A percentile compares a stretch with the other conserved stretches of the same genome.
Evolutionary conservation across 1,140 invertebrate species (phyloP).

Genomic region (Drosophila repletoides): DNA sequence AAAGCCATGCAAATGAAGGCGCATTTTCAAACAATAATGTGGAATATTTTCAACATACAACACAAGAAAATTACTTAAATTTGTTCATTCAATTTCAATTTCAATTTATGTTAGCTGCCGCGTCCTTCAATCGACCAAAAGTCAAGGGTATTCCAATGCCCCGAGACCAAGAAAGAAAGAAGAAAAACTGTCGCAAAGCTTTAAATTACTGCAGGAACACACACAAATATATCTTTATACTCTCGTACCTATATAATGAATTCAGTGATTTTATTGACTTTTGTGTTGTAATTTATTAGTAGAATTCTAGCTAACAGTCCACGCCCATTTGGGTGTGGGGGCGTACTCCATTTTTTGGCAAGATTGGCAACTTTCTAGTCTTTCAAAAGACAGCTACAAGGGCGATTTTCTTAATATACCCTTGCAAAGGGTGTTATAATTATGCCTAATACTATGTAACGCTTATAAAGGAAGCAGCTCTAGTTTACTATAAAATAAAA

Average conservation of each 20-base stretch:
- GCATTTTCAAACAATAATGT: slow-evolving; percentile 53
- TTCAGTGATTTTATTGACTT: slow-evolving; percentile 80
- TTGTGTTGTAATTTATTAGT: slow-evolving; percentile 76
- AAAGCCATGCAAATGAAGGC: slow-evolving; percentile 64
- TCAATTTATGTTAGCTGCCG: slow-evolving; percentile 41
- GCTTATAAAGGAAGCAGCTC: too few species aligned
- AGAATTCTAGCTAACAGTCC: slow-evolving; percentile 14
- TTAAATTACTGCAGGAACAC: slow-evolving; percentile 61
- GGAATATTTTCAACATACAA: slow-evolving; percentile 48
- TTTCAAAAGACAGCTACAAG: too few species aligned
- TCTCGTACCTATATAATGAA: slow-evolving; percentile 72
- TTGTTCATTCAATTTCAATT: slow-evolving; percentile 53
- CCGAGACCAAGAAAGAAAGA: slow-evolving; percentile 19
- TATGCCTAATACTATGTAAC: too few species aligned
- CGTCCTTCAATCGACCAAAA: slow-evolving; percentile 54
- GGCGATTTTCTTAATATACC: too few species aligned
- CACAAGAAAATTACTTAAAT: slow-evolving; percentile 67
- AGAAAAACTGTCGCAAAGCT: slow-evolving; percentile 49
- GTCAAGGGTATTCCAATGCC: slow-evolving; percentile 60
- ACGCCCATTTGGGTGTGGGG: slow-evolving; percentile 40
- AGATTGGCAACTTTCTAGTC: slow-evolving; percentile 33
- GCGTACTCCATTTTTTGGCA: slow-evolving; percentile 34
- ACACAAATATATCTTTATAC: slow-evolving; percentile 3
- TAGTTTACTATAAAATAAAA: too few species aligned
- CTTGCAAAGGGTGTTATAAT: too few species aligned